Conservation (phyloP, 23 tunicate species). For the Ascidia mentula region DNA sequence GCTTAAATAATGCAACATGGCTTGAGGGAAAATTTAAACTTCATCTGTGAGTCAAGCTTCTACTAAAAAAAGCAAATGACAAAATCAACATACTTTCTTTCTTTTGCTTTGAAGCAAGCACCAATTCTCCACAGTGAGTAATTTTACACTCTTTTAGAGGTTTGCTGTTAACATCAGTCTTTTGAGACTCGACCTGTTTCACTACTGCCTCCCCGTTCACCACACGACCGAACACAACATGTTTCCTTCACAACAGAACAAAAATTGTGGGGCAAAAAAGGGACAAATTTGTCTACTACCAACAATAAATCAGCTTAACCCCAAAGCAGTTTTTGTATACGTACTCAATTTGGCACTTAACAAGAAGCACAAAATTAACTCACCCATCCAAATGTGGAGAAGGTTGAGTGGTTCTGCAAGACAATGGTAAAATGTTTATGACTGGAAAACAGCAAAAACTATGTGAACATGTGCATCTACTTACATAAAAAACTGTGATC, state of each 20-base stretch:
- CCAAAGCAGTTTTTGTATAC: no score
- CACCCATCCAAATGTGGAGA: slow-evolving; percentile 97
- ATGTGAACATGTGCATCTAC: slow-evolving; percentile 3
- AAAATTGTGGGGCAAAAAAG: no score
- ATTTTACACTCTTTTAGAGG: slow-evolving; percentile 84
- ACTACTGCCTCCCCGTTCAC: slow-evolving; percentile 75
- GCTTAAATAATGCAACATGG: no score
- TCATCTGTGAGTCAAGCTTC: no score
- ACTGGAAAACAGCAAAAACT: neutral
- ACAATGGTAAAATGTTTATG: neutral
- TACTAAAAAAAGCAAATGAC: neutral
- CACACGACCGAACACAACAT: slow-evolving; percentile 96
- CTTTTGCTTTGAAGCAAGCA: slow-evolving; percentile 59
- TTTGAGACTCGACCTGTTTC: slow-evolving; percentile 77
- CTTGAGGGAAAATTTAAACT: no score
- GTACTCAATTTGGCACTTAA: no score
- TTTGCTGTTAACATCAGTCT: slow-evolving; percentile 78
- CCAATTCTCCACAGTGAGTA: slow-evolving; percentile 95
- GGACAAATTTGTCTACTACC: no score
- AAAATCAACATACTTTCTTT: slow-evolving; percentile 16
- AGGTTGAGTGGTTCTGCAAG: slow-evolving; percentile 90
- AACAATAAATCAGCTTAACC: no score
- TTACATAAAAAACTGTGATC: slow-evolving; percentile 94
- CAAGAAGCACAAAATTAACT: slow-evolving; percentile 23
- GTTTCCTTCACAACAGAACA: slow-evolving; percentile 26